Evolutionary conservation across 2,888 invertebrate species (phyloP), one percentile per base, ranked within the genome.

Genomic region (Deilephila elpenor): DNA sequence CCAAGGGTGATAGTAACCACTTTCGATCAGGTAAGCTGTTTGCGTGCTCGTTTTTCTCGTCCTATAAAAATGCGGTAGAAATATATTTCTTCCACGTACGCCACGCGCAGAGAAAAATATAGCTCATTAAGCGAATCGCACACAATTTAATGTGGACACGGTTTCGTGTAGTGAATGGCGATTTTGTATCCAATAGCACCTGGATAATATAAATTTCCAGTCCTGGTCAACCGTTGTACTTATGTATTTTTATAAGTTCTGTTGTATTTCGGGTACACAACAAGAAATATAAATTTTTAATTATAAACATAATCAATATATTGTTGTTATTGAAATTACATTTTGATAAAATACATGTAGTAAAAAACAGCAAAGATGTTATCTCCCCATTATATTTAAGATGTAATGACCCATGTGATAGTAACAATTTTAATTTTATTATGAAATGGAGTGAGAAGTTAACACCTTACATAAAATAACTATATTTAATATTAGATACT

Each of bases 1-100:
- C 19, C 37, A 44, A 19, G 56, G 14, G 56, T 56, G n/a, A n/a
- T 56, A n/a, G 56, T 56, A 56, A n/a, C 6, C n/a, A 56, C 5
- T 56, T n/a, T n/a, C 56, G 56, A 44, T 56, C 56, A 56, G n/a
- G n/a, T 56, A n/a, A n/a, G 11, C 44, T 14, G 11, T 11, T 44
- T 11, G 44, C 44, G 14, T 44, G 44, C 11, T 44, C 14, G 44
- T 44, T 14, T 44, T 44, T 44, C 44, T 11, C 44, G 14, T 14
- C 14, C 14, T 44, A 44, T 44, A 67, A 25, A 67, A 25, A 20
- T 19, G 51, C 1, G 17, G 11, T 56, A 17, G 25, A 67, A 44
- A 17, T 20, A 5, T 67, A 67, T 67, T 67, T 67, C 64, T 51
- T 51, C 17, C 67, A 67, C 67, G 67, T 67, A 51, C 44, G 14